Evolutionary conservation across 2,113 vertebrate species (phyloP).

Genomic region (Dicerorhinus sumatrensis): DNA sequence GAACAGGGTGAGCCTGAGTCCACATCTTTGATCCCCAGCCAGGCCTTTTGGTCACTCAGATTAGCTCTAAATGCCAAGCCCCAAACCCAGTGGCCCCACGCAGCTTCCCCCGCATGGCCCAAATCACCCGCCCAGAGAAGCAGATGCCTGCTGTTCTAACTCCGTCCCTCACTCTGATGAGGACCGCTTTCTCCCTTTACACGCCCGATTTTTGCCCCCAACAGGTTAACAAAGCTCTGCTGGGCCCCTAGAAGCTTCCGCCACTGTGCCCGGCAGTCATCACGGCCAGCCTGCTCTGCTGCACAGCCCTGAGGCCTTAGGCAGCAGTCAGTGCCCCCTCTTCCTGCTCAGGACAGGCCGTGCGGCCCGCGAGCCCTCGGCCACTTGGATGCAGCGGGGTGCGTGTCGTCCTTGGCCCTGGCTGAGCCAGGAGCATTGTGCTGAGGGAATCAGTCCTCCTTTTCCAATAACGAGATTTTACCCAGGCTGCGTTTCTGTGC

Average conservation of each 20-base stretch:
- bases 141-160: rapidly evolving
- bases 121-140: not conserved
- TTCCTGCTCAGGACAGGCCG: rapidly evolving
- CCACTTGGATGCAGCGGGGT: rapidly evolving
- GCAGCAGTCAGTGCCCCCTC: rapidly evolving
- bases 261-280: rapidly evolving
- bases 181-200: rapidly evolving
- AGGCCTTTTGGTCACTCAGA: rapidly evolving
- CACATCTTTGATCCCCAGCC: rapidly evolving
- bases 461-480: not conserved
- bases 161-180: rapidly evolving
- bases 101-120: rapidly evolving
- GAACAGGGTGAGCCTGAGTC: rapidly evolving
- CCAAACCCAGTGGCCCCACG: not conserved
- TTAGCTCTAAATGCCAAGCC: not conserved
- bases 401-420: rapidly evolving
- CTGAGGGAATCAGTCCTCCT: not conserved
- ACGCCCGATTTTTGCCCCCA: rapidly evolving
- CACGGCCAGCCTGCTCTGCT: rapidly evolving
- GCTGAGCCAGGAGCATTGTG: rapidly evolving
- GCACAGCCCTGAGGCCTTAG: rapidly evolving
- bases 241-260: not conserved
- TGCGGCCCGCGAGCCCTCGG: rapidly evolving
- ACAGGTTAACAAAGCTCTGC: not conserved
- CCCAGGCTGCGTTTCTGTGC: rapidly evolving